Evolutionary conservation across 2,113 vertebrate species (phyloP).

Genomic region (Sus scrofa): T2T-Sscrofa CM000814.6:110781001-110781500

Average conservation of each 20-base stretch:
- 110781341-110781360: not conserved
- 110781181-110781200: not conserved
- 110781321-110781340: not conserved
- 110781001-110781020: not conserved
- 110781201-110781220: not conserved
- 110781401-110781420: slow-evolving; percentile 36
- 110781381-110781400: not conserved
- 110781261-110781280: not conserved
- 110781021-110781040: not conserved
- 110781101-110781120: not conserved
- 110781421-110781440: not conserved
- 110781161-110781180: not conserved
- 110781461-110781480: not conserved
- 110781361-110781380: slow-evolving; percentile 5
- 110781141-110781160: not conserved
- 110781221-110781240: not conserved
- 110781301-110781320: not conserved
- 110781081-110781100: not conserved
- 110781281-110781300: slow-evolving; percentile 2
- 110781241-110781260: slow-evolving; percentile 35
- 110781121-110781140: not conserved
- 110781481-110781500: not conserved
- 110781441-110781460: not conserved
- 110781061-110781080: too few relatives aligned
- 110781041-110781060: too few relatives aligned